Percentiles rank a stretch among this genome's conserved stretches.
These are phyloP conservation scores for Clarias platycephalus DNA, from an alignment of 2,797 vertebrate genomes.

Conservation along the genomic window DNA sequence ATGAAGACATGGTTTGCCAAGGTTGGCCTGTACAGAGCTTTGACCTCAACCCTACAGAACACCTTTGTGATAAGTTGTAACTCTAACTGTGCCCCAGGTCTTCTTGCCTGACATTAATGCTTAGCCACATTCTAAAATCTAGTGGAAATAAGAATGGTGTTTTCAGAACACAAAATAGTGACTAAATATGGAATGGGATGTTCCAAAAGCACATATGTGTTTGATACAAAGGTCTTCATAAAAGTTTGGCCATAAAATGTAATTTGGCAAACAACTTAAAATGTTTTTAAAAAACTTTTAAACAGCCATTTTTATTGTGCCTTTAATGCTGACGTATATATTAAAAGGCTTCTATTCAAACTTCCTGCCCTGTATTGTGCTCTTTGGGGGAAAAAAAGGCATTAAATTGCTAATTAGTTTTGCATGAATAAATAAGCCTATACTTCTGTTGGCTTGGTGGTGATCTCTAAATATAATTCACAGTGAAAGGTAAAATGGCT, in stretches of 20 bases:
- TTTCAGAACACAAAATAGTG: neutral
- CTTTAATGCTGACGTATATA: neutral
- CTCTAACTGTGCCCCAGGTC: too few relatives aligned
- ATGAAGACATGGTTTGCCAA: too few relatives aligned
- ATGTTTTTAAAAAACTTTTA: neutral
- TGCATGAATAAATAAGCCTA: neutral
- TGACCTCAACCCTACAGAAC: too few relatives aligned
- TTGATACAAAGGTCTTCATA: too few relatives aligned
- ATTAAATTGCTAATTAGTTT: neutral
- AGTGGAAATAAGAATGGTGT: neutral
- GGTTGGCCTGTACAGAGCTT: too few relatives aligned
- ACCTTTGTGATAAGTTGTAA: too few relatives aligned
- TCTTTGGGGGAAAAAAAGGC: too few relatives aligned
- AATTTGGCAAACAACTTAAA: neutral
- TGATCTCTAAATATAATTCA: neutral
- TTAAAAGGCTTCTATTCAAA: neutral
- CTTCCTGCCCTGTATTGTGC: neutral
- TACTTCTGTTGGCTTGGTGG: too few relatives aligned
- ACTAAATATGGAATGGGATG: too few relatives aligned
- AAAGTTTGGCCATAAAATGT: neutral
- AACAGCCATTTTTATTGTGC: neutral
- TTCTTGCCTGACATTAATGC: too few relatives aligned
- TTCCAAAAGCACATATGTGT: too few relatives aligned
- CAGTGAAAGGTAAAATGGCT: neutral
- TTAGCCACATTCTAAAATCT: neutral